These are phyloP conservation scores for Pao palembangensis DNA, from an alignment of 2,113 vertebrate genomes.

Conservation along the genomic window DNA sequence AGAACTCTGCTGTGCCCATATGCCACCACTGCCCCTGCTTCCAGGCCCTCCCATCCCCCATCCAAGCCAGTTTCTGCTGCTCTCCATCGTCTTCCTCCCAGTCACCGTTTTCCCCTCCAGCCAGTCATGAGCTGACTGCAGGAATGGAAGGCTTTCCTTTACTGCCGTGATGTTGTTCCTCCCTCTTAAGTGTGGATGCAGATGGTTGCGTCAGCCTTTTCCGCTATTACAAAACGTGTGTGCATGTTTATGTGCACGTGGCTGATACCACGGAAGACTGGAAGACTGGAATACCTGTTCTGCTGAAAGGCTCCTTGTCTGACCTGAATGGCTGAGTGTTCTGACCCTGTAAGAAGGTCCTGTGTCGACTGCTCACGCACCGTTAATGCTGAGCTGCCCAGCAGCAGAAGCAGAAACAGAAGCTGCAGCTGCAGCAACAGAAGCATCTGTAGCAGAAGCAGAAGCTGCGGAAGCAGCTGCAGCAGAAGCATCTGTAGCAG, in stretches of 20 bases:
- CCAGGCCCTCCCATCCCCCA: conserved; percentile 15
- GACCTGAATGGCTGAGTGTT: conserved; percentile 47
- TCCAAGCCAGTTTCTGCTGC: neutral
- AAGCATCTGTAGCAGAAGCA: too few species aligned
- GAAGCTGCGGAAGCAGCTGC: too few species aligned
- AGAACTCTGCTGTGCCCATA: conserved; percentile 35
- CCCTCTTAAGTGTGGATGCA: conserved; percentile 14
- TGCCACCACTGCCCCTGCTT: conserved; percentile 2
- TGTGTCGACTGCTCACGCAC: neutral
- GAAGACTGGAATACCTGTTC: conserved; percentile 39
- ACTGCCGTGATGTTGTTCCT: conserved; percentile 42
- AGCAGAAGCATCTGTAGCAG: too few species aligned
- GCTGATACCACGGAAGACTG: too few species aligned
- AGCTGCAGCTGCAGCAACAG: too few species aligned
- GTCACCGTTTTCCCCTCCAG: conserved; percentile 11
- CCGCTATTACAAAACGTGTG: conserved; percentile 4
- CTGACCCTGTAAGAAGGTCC: conserved; percentile 39
- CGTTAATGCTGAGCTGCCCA: too few species aligned
- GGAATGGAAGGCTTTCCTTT: conserved; percentile 54
- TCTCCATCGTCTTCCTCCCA: conserved; percentile 9
- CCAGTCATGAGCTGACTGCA: conserved; percentile 38
- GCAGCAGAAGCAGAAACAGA: too few species aligned
- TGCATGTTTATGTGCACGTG: conserved; percentile 18
- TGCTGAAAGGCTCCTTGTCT: conserved; percentile 54
- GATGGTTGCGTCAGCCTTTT: conserved; percentile 43